Conservation (phyloP, 2,113 vertebrate genomes). For the Salvelinus fontinalis region DNA sequence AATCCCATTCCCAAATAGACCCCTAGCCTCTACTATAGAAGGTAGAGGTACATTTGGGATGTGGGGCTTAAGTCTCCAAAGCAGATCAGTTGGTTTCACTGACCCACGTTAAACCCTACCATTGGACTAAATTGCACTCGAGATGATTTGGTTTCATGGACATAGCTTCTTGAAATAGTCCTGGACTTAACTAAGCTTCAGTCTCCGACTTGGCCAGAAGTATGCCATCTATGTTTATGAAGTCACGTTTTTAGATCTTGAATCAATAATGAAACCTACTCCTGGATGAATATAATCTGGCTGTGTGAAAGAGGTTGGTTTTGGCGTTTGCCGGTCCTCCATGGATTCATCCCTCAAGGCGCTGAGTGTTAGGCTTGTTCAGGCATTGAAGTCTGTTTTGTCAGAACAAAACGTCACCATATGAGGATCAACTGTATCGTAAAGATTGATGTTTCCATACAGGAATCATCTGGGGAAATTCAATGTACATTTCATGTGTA, state of each 20-base stretch:
- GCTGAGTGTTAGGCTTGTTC: neutral
- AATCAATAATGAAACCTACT: neutral
- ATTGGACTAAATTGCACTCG: constrained; percentile 54
- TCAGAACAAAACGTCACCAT: constrained; percentile 16
- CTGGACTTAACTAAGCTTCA: neutral
- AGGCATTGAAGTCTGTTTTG: constrained; percentile 5
- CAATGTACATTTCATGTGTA: constrained; percentile 47
- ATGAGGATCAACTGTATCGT: constrained; percentile 22
- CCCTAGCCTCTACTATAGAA: neutral
- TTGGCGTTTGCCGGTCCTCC: neutral
- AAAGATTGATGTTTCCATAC: constrained; percentile 8
- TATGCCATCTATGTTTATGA: neutral
- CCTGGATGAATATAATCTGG: neutral
- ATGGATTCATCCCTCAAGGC: neutral
- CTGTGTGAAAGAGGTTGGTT: neutral
- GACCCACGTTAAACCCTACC: constrained; percentile 35
- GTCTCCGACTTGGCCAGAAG: neutral
- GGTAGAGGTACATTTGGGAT: neutral
- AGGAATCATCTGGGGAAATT: constrained; percentile 1
- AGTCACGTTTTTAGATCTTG: neutral
- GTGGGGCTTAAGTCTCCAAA: neutral
- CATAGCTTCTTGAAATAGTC: neutral
- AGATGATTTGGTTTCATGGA: constrained; percentile 23
- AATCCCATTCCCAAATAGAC: constrained; percentile 1
- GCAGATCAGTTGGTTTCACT: constrained; percentile 13